Evolutionary conservation across 2,113 vertebrate genomes (phyloP).

Genomic region (Mobula hypostoma): DNA sequence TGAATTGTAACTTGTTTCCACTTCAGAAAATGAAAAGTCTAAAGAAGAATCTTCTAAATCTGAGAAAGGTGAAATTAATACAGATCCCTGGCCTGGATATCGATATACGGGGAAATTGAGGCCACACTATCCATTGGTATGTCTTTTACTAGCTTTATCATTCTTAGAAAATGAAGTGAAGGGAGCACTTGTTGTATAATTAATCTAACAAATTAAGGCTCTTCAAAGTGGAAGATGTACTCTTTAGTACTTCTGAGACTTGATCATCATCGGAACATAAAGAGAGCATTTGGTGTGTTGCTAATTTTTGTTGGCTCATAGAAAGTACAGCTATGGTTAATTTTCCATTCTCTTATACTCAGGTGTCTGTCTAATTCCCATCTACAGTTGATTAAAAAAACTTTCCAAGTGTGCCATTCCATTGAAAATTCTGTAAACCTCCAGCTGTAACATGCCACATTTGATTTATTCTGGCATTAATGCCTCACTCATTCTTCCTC

Average conservation of each 20-base stretch:
- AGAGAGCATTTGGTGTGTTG: too few species aligned
- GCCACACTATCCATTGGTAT: slow-evolving; percentile 90
- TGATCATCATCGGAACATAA: neutral
- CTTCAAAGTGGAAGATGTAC: neutral
- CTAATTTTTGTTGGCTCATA: too few species aligned
- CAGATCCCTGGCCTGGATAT: slow-evolving; percentile 94
- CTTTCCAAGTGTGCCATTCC: too few species aligned
- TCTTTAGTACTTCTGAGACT: neutral
- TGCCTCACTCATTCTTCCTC: too few species aligned
- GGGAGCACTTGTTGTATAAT: neutral
- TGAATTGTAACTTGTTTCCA: neutral
- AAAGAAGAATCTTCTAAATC: slow-evolving; percentile 73
- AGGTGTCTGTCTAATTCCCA: too few species aligned
- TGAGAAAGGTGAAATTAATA: slow-evolving; percentile 79
- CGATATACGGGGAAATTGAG: slow-evolving; percentile 86
- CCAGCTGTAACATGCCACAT: too few species aligned
- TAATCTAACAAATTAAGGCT: neutral
- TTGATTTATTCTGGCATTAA: too few species aligned
- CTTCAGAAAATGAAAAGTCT: slow-evolving; percentile 79
- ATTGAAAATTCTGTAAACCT: too few species aligned
- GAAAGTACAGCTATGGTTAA: too few species aligned
- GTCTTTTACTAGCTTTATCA: slow-evolving; percentile 38
- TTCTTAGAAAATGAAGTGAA: neutral
- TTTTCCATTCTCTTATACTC: too few species aligned
- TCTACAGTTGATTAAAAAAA: too few species aligned